These are phyloP conservation scores for Oxygymnocypris stewartii DNA, from an alignment of 2,113 vertebrate genomes.

Conservation along the genomic window DNA sequence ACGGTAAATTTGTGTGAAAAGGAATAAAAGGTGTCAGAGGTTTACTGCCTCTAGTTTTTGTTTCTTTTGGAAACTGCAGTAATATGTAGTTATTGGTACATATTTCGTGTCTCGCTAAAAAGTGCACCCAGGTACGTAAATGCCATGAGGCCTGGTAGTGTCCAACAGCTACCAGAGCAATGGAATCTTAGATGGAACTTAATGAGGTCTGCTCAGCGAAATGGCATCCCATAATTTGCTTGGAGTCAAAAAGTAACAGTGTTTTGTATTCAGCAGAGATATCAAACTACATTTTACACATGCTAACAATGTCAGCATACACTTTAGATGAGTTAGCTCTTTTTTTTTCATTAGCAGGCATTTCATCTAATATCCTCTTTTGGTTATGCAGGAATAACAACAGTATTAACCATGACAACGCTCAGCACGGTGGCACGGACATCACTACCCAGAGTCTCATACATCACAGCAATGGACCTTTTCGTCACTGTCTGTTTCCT, in stretches of 20 bases:
- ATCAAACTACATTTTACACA: conserved; percentile 26
- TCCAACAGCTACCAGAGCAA: not conserved
- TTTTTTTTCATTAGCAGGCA: conserved; percentile 26
- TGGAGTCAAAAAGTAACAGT: conserved; percentile 9
- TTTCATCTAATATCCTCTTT: conserved; percentile 38
- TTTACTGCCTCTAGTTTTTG: too few relatives aligned
- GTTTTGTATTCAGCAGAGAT: conserved; percentile 6
- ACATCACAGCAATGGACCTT: conserved; percentile 95
- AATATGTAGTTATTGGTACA: too few relatives aligned
- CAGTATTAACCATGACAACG: conserved; percentile 96
- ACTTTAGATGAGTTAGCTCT: conserved; percentile 10
- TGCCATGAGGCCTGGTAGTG: too few relatives aligned
- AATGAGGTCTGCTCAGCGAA: conserved; percentile 5
- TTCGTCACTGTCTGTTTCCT: conserved; percentile 97
- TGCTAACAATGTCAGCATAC: conserved; percentile 9
- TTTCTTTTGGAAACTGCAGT: too few relatives aligned
- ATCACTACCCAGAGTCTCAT: conserved; percentile 92
- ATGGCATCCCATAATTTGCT: not conserved
- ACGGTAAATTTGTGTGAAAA: too few relatives aligned
- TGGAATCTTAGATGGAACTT: not conserved
- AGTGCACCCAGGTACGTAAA: too few relatives aligned
- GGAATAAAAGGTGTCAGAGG: too few relatives aligned
- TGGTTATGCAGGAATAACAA: conserved; percentile 86
- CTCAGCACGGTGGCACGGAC: conserved; percentile 93
- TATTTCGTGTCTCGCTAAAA: too few relatives aligned